Evolutionary conservation across 2,888 invertebrate genomes (phyloP), one percentile per base, ranked within the genome.

Genomic region (Mallateleia sp.): DNA sequence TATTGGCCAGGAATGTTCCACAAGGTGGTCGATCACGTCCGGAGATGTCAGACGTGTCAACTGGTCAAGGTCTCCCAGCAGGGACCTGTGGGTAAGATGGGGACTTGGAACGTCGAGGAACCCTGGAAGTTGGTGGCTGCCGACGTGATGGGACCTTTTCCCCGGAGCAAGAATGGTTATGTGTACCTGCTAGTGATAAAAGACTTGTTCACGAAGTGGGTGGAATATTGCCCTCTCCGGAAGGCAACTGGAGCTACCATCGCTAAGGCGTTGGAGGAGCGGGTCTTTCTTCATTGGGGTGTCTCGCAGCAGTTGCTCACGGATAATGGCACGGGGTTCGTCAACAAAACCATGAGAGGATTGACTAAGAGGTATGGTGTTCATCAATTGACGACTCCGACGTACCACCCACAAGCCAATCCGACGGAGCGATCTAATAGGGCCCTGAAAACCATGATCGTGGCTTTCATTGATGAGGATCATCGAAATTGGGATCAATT

Each of bases 261-360:
- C 0, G 32, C 14, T 0, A 69, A 80, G 4, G 66, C 71, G 1
- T 50, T 92, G 14, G 78, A 87, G 14, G 78, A 89, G 8, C 22
- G 84, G 2, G 62, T 90, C 9, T 58, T 91, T 25, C 69, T 75
- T 3, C 52, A 77, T 0, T 90, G 85, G 72, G 90, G 91, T 0
- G 67, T 64, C 0, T 90, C 91, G 0, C 58, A 87, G 22, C 50
- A 72, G 7, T 20, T 92, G 0, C 56, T 91, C 0, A 82, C 78
- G 0, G 92, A 92, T 47, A 91, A 91, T 66, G 92, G 92, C 0
- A 85, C 86, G 0, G 87, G 90, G 56, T 90, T 89, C 54, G 83
- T 78, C 0, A 86, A 86, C 47, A 64, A 28, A 8, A 28, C 8
- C 28, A 28, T 54, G 5, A 54, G 20, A 9, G 54, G 25, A 54